Evolutionary conservation across 2,888 invertebrate species (phyloP).

Genomic region (Napeogenes inachia): DNA sequence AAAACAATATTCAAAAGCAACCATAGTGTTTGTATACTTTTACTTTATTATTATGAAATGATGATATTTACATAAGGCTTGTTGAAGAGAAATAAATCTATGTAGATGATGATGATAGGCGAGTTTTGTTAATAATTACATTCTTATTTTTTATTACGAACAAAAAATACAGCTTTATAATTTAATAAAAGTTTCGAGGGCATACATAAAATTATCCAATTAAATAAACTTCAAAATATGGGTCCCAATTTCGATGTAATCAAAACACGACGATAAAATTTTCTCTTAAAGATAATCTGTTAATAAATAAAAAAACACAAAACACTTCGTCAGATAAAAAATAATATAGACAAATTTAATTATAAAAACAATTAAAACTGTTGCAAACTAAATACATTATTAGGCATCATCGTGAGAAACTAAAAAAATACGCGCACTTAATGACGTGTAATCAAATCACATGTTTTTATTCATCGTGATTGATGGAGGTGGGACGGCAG

Average conservation of each 20-base stretch:
- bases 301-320: background rate
- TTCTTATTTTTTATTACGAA: background rate
- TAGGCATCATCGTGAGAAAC: slow-evolving; percentile 25
- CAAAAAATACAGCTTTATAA: too few species aligned
- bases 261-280: background rate
- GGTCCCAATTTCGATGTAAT: background rate
- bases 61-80: too few species aligned
- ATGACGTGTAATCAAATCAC: slow-evolving; percentile 58
- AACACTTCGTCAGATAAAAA: background rate
- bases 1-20: slow-evolving; percentile 18
- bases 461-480: slow-evolving; percentile 59
- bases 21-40: slow-evolving; percentile 13
- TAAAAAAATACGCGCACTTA: slow-evolving; percentile 36
- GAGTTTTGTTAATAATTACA: background rate
- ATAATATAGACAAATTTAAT: background rate
- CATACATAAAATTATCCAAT: background rate
- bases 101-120: too few species aligned
- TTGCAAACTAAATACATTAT: slow-evolving; percentile 12
- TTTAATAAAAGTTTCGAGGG: background rate
- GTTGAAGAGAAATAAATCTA: too few species aligned
- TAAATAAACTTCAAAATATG: background rate
- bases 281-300: background rate
- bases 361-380: background rate
- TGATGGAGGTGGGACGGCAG: slow-evolving; percentile 51
- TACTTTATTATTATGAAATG: too few species aligned